phyloP scores from a whole-genome alignment of 2,113 vertebrate species.

The Toxostoma redivivum region DNA sequence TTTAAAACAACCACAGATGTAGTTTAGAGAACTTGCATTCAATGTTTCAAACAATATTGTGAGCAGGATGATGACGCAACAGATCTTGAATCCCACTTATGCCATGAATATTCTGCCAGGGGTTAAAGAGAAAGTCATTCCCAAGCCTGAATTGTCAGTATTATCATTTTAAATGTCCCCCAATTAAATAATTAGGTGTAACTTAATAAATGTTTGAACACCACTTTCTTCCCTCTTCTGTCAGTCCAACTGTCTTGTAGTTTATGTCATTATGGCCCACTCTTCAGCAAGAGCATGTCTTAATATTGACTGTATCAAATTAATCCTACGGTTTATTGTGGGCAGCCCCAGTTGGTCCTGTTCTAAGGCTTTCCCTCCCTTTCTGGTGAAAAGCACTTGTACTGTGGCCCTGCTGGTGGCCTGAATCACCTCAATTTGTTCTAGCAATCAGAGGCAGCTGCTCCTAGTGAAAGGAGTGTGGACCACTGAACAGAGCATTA shows the following conservation, averaged over 20 bases:
- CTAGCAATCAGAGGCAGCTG: conserved; percentile 76
- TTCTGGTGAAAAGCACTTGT: conserved; percentile 63
- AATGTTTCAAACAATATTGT: background rate
- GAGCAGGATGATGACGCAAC: background rate
- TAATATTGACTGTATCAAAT: conserved; percentile 79
- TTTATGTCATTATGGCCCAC: conserved; percentile 45
- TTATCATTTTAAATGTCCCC: background rate
- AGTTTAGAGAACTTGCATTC: background rate
- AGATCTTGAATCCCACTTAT: background rate
- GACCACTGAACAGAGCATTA: conserved; percentile 66
- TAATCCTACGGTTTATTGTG: conserved; percentile 76
- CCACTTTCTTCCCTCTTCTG: conserved; percentile 1
- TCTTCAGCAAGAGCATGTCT: conserved; percentile 70
- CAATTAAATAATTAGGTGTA: conserved; percentile 73
- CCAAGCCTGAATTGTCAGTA: background rate
- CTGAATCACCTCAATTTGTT: conserved; percentile 79
- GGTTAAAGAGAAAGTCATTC: background rate
- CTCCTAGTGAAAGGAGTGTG: conserved; percentile 65
- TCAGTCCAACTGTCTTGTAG: conserved; percentile 40
- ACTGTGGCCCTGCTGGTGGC: conserved; percentile 70
- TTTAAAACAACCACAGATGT: background rate
- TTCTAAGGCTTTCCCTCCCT: conserved; percentile 57
- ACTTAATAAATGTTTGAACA: conserved; percentile 74
- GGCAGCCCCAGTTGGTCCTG: conserved; percentile 65
- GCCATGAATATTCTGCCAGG: background rate